A percentile compares a stretch with the other conserved stretches of the same genome.
Evolutionary conservation across 2,888 invertebrate genomes (phyloP).

Genomic region (Xanthorhoe designata): DNA sequence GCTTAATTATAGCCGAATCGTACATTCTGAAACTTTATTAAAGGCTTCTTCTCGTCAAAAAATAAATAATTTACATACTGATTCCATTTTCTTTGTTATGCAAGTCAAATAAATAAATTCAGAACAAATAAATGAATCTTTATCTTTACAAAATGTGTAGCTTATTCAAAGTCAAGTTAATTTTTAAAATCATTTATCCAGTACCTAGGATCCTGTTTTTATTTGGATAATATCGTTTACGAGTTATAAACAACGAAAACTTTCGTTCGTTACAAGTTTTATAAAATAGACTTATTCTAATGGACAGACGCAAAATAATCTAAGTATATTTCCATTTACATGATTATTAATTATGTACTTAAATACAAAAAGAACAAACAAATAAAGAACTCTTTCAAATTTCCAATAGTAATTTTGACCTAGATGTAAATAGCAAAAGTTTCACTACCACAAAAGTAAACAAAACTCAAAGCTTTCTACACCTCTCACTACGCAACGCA

Average conservation of each 20-base stretch:
- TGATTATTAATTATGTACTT: no score
- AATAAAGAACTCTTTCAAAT: not conserved
- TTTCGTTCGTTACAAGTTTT: not conserved
- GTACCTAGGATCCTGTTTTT: not conserved
- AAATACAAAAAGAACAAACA: not conserved
- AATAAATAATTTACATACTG: conserved; percentile 7
- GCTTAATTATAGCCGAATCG: conserved; percentile 40
- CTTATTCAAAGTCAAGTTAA: no score
- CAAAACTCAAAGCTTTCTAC: conserved; percentile 66
- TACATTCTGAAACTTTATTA: conserved; percentile 13
- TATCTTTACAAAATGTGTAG: no score
- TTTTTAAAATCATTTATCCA: no score
- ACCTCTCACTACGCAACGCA: conserved; percentile 58
- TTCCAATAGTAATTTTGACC: conserved; percentile 39
- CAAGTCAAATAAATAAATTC: not conserved
- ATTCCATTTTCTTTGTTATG: not conserved
- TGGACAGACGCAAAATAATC: not conserved
- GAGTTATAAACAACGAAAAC: not conserved
- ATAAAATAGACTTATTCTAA: not conserved
- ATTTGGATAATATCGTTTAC: not conserved
- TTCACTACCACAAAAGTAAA: conserved; percentile 59
- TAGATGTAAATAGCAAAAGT: conserved; percentile 52
- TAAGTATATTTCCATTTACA: not conserved
- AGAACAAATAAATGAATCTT: no score
- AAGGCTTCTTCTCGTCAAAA: conserved; percentile 34